These are phyloP conservation scores for Drosophila bunnanda DNA, from an alignment of 2,888 invertebrate genomes.

Conservation along the genomic window DNA sequence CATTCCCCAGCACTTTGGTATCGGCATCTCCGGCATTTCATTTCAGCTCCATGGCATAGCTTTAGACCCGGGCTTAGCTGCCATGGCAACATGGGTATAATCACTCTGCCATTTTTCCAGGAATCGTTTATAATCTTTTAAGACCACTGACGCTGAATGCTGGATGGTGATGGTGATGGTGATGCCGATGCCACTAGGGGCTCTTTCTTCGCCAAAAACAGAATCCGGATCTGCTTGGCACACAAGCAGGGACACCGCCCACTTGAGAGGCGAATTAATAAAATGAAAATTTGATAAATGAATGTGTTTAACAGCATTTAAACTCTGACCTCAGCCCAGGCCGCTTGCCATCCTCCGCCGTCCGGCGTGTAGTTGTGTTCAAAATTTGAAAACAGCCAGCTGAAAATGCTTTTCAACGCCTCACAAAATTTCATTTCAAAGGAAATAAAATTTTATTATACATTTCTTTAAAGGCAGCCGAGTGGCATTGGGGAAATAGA, in stretches of 20 bases:
- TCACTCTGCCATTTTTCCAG: conserved; percentile 57
- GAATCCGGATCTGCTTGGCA: conserved; percentile 23
- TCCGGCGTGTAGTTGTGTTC: conserved; percentile 27
- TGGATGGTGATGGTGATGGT: conserved; percentile 6
- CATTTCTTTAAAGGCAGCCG: conserved; percentile 60
- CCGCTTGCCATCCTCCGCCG: neutral
- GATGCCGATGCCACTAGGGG: conserved; percentile 24
- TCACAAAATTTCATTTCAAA: conserved; percentile 74
- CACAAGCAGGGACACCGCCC: conserved; percentile 23
- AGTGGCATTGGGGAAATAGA: conserved; percentile 1
- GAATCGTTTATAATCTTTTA: conserved; percentile 66
- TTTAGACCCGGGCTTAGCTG: conserved; percentile 41
- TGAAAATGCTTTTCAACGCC: conserved; percentile 69
- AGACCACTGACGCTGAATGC: conserved; percentile 39
- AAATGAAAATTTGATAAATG: conserved; percentile 70
- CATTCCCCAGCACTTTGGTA: conserved; percentile 8
- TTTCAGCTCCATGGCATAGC: conserved; percentile 32
- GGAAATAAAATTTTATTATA: conserved; percentile 75
- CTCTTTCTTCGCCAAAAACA: conserved; percentile 23
- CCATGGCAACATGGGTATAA: conserved; percentile 57
- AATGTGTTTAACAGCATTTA: conserved; percentile 62
- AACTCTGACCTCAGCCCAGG: conserved; percentile 46
- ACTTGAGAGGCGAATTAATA: conserved; percentile 53
- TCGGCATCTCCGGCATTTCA: conserved; percentile 18
- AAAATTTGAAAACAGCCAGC: conserved; percentile 20